phyloP scores from a whole-genome alignment of 1,140 invertebrate species.

The Nephila pilipes region DNA sequence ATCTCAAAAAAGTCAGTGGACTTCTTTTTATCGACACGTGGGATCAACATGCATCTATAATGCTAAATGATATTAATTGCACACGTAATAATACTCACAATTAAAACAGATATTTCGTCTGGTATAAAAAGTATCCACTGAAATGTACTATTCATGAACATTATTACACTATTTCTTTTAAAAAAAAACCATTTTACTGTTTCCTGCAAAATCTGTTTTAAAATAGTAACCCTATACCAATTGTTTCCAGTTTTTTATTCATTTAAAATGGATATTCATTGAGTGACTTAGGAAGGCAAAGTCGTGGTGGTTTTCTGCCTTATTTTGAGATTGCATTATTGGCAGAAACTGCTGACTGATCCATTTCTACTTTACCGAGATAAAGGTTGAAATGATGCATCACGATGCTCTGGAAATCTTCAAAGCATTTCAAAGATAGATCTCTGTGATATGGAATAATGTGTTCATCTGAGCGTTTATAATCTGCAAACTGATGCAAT shows the following conservation, averaged over 20 bases:
- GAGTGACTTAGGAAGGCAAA: constrained; percentile 7
- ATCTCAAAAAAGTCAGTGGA: too few relatives aligned
- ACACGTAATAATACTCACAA: too few relatives aligned
- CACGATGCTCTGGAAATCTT: constrained; percentile 55
- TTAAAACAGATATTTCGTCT: too few relatives aligned
- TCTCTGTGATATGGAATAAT: constrained; percentile 69
- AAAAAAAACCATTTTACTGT: too few relatives aligned
- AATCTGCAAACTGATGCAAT: not conserved
- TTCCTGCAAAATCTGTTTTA: not conserved
- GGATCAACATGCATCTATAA: too few relatives aligned
- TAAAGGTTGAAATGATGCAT: constrained; percentile 57
- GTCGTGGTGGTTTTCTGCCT: not conserved
- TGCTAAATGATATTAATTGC: too few relatives aligned
- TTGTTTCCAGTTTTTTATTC: too few relatives aligned
- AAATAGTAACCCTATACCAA: not conserved
- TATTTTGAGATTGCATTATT: constrained; percentile 3
- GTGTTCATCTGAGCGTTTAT: constrained; percentile 30
- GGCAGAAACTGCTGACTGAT: not conserved
- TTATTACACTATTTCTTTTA: too few relatives aligned
- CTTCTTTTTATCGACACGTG: too few relatives aligned
- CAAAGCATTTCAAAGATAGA: constrained; percentile 69
- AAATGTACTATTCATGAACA: too few relatives aligned
- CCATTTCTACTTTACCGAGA: constrained; percentile 67
- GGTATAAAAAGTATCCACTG: too few relatives aligned
- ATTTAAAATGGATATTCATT: constrained; percentile 36